phyloP scores from a whole-genome alignment of 1,140 invertebrate species.

The Neomicropteryx cornuta region DNA sequence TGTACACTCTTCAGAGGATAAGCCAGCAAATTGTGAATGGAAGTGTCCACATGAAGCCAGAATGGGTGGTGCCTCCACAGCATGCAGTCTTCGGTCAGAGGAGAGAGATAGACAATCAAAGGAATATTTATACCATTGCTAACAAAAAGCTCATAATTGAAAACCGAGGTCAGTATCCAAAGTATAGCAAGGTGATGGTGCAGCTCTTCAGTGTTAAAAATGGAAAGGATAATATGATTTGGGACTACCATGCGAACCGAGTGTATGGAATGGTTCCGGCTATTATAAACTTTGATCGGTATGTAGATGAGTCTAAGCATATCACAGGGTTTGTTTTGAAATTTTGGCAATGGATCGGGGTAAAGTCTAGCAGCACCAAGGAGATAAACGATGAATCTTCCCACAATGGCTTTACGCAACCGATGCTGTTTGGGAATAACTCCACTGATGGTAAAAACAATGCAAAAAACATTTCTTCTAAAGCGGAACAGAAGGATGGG shows the following conservation, averaged over 20 bases:
- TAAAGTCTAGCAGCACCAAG: conserved; percentile 32
- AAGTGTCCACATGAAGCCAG: conserved; percentile 20
- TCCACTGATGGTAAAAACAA: too few relatives aligned
- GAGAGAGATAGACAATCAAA: conserved; percentile 39
- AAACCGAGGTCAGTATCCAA: conserved; percentile 54
- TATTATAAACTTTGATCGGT: conserved; percentile 42
- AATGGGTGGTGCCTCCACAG: conserved; percentile 21
- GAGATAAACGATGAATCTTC: conserved; percentile 32
- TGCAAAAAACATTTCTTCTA: too few relatives aligned
- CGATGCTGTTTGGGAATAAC: too few relatives aligned
- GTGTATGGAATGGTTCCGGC: conserved; percentile 56
- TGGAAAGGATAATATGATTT: conserved; percentile 38
- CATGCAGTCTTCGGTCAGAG: conserved; percentile 36
- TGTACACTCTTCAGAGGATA: conserved; percentile 26
- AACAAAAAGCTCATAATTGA: conserved; percentile 46
- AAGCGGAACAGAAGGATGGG: too few relatives aligned
- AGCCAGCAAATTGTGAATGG: conserved; percentile 30
- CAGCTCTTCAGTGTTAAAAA: conserved; percentile 45
- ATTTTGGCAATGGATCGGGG: conserved; percentile 64
- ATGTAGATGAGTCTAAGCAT: conserved; percentile 31
- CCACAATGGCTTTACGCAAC: too few relatives aligned
- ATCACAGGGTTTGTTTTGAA: conserved; percentile 65
- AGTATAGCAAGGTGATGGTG: conserved; percentile 47
- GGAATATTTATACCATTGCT: conserved; percentile 40
- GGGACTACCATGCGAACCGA: conserved; percentile 44